Evolutionary conservation across 2,113 vertebrate species (phyloP), one percentile per base, ranked within the genome.

Genomic region (Cyanoliseus patagonus): DNA sequence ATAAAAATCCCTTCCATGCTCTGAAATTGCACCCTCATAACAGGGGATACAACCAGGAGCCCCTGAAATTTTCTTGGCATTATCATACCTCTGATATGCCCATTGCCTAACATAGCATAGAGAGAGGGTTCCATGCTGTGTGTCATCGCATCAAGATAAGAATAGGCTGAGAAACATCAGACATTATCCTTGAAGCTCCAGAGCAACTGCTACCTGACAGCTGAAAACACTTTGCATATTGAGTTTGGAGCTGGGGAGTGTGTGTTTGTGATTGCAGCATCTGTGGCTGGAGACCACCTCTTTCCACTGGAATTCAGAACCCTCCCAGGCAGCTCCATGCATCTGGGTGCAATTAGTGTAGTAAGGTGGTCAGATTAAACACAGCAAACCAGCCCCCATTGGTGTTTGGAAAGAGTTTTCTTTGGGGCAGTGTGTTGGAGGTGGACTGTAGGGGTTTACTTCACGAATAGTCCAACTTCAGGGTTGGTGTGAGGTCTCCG

Each of bases 311-410:
- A 96, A 94, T 97, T 88, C 67, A 90, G 93, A 95, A 70, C 92
- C 94, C 95, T 95, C 4, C 44, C 94, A 95, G 91, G 95, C 96
- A 92, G 44, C 82, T 89, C 66, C 93, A 44, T 96, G 96, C 94
- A 97, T 96, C 97, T 97, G 98, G 97, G 96, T 90, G 91, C 93
- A 97, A 96, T 97, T 97, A 97, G 95, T 82, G 86, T n/a, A 85
- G 95, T 90, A 42, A 96, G 88, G 93, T 90, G 95, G 92, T 96
- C 61, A 85, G 76, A 91, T 93, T 35, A 51, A 85, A 68, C 5
- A 3, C 59, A 70, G 86, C 67, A 86, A 94, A 97, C 25, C 84
- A 94, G 39, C 64, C 79, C 83, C 88, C 55, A 24, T 77, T 77
- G 62, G 25, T 93, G 96, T 97, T 94, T 47, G 84, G 75, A 55